Evolutionary conservation across 2,113 vertebrate species (phyloP).

Genomic region (Anarrhichthys ocellatus): DNA sequence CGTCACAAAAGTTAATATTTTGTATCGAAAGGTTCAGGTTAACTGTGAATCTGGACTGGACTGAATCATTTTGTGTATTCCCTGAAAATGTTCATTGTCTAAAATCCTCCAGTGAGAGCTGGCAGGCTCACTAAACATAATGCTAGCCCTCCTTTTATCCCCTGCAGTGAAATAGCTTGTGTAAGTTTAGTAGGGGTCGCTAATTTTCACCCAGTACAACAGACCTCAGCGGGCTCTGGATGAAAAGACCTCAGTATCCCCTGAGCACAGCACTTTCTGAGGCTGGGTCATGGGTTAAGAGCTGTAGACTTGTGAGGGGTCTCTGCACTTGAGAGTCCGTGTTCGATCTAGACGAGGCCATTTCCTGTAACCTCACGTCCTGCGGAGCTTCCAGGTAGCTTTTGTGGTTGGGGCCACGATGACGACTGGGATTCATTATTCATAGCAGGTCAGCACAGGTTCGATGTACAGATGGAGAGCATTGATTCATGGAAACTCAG

Average conservation of each 20-base stretch:
- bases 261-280: slow-evolving; percentile 75
- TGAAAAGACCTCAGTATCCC: slow-evolving; percentile 44
- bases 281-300: slow-evolving; percentile 81
- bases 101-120: slow-evolving; percentile 22
- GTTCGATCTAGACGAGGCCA: slow-evolving; percentile 67
- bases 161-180: slow-evolving; percentile 41
- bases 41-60: not conserved
- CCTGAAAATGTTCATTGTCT: slow-evolving; percentile 25
- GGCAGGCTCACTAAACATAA: slow-evolving; percentile 47
- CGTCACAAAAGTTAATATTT: slow-evolving; percentile 3
- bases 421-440: slow-evolving; percentile 82
- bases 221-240: slow-evolving; percentile 9
- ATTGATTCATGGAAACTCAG: slow-evolving; percentile 77
- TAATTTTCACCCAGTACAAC: slow-evolving; percentile 46
- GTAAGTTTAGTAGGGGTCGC: slow-evolving; percentile 24
- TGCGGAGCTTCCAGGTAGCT: slow-evolving; percentile 77
- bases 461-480: slow-evolving; percentile 73
- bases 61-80: not conserved
- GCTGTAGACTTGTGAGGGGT: slow-evolving; percentile 60
- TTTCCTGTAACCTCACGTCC: slow-evolving; percentile 80
- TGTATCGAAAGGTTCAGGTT: not conserved
- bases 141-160: slow-evolving; percentile 43
- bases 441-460: slow-evolving; percentile 79
- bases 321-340: slow-evolving; percentile 59
- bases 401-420: slow-evolving; percentile 73